Percentiles rank a stretch among this genome's conserved stretches.
These are phyloP conservation scores for Percina caprodes DNA, from an alignment of 2,113 vertebrate species.

Conservation along the genomic window DNA sequence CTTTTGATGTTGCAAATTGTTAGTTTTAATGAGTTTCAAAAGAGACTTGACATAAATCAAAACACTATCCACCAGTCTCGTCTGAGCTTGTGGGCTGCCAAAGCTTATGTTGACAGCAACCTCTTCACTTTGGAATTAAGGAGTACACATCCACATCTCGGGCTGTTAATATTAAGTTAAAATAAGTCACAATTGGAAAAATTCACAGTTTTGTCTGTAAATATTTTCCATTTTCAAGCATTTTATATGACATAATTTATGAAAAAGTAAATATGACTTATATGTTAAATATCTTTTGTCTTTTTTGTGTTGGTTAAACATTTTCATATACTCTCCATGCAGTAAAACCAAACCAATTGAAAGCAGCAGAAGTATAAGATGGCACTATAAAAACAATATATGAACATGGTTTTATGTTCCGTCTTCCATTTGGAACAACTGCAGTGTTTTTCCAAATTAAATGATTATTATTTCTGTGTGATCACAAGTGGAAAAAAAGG, in stretches of 20 bases:
- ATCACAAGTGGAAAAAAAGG: not conserved
- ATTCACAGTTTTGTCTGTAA: not conserved
- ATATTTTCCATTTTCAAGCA: not conserved
- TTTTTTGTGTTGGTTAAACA: not conserved
- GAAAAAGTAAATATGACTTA: not conserved
- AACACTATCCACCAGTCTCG: constrained; percentile 26
- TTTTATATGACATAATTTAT: not conserved
- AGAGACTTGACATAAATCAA: constrained; percentile 36
- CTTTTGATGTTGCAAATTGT: constrained; percentile 16
- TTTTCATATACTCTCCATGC: constrained; percentile 1
- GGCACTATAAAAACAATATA: not conserved
- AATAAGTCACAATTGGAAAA: not conserved
- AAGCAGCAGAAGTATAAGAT: constrained; percentile 1
- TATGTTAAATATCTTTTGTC: not conserved
- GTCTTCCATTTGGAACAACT: not conserved
- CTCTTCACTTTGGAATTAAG: constrained; percentile 2
- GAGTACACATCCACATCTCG: not conserved
- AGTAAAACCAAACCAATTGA: not conserved
- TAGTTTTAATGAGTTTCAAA: constrained; percentile 30
- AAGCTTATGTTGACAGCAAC: not conserved
- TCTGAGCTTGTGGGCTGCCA: constrained; percentile 23
- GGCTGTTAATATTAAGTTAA: not conserved
- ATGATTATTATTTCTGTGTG: constrained; percentile 10
- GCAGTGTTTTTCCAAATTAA: not conserved
- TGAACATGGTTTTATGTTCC: not conserved